A percentile compares a stretch with the other conserved stretches of the same genome.
phyloP scores from a whole-genome alignment of 2,797 vertebrate genomes.

The Bovichtus diacanthus region DNA sequence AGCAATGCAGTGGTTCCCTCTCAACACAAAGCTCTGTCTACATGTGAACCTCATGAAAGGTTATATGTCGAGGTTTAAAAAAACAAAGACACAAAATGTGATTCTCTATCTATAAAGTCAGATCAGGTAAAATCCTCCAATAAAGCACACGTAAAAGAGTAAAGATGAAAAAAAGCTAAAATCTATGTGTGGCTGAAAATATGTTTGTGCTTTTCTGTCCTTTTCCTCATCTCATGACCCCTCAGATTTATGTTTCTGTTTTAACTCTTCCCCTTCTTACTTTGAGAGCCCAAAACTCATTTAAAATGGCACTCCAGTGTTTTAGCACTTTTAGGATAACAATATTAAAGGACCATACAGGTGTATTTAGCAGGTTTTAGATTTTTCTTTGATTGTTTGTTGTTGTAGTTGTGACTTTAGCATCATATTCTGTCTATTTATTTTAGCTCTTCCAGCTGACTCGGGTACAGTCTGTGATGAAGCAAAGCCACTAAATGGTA shows the following conservation, averaged over 20 bases:
- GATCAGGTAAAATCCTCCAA: too few relatives aligned
- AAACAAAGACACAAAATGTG: background rate
- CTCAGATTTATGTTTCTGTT: too few relatives aligned
- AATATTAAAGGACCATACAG: too few relatives aligned
- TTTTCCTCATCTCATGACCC: too few relatives aligned
- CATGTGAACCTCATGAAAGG: background rate
- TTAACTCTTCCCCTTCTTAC: too few relatives aligned
- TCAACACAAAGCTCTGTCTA: too few relatives aligned
- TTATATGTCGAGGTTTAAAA: background rate
- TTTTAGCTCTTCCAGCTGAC: slow-evolving; percentile 78
- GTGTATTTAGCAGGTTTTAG: background rate
- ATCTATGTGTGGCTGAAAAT: too few relatives aligned
- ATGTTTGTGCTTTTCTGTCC: too few relatives aligned
- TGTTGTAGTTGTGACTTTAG: background rate
- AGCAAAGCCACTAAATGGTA: slow-evolving; percentile 82
- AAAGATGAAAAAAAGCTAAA: too few relatives aligned
- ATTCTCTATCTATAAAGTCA: background rate
- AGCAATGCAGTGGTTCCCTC: too few relatives aligned
- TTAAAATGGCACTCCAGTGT: background rate
- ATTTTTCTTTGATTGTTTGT: background rate
- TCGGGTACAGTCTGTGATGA: slow-evolving; percentile 78
- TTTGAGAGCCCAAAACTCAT: background rate
- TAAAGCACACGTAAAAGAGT: too few relatives aligned
- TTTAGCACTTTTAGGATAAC: background rate
- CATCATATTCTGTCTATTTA: slow-evolving; percentile 26